phyloP scores from a whole-genome alignment of 1,140 invertebrate species.

The Drosophila lacteicornis region DNA sequence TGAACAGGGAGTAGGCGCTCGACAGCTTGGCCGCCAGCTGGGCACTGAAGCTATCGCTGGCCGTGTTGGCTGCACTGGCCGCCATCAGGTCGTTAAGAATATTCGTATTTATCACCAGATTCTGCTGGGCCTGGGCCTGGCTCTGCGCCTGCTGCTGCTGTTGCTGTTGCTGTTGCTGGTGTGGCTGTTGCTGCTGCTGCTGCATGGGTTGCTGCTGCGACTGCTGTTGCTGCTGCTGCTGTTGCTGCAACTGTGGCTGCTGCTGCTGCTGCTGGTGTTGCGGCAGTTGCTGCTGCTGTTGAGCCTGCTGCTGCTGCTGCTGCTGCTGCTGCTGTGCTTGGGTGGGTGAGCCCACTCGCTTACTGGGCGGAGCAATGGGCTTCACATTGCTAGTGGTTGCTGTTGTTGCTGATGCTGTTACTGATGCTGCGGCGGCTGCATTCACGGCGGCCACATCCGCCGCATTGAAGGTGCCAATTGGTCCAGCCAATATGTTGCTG shows the following conservation, averaged over 20 bases:
- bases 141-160: conserved; percentile 28
- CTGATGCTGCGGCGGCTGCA: conserved; percentile 60
- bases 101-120: conserved; percentile 73
- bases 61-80: conserved; percentile 21
- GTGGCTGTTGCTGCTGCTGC: conserved; percentile 19
- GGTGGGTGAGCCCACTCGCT: conserved; percentile 49
- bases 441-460: conserved; percentile 82
- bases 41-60: conserved; percentile 63
- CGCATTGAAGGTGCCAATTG: conserved; percentile 82
- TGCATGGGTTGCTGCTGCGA: conserved; percentile 26
- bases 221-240: conserved; percentile 29
- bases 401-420: neutral
- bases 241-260: conserved; percentile 10
- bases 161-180: conserved; percentile 29
- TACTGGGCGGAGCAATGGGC: conserved; percentile 75
- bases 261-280: conserved; percentile 7
- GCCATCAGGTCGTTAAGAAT: conserved; percentile 56
- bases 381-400: conserved; percentile 37
- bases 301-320: conserved; percentile 5
- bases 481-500: conserved; percentile 78
- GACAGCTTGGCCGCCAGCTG: conserved; percentile 74
- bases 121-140: conserved; percentile 42
- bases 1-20: conserved; percentile 92
- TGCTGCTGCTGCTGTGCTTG: conserved; percentile 42
- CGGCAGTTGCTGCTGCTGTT: conserved; percentile 19